phyloP scores from a whole-genome alignment of 37 sponge, comb jelly and placozoan species.

The Diacarnus erythraeanus region DNA sequence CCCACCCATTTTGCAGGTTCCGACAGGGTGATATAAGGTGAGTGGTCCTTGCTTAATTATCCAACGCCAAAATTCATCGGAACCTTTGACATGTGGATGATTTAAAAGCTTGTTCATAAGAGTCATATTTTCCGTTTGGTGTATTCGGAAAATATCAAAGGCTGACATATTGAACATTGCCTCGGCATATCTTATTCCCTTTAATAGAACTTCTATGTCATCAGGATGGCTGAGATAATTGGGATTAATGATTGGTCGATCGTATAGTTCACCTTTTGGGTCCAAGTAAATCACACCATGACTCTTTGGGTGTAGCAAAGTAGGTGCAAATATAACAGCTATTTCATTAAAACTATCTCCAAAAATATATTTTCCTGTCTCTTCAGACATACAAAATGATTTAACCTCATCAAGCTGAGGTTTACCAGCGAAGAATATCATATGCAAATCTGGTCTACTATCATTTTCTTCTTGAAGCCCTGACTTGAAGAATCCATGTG shows the following conservation, averaged over 20 bases:
- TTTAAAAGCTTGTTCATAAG: background rate
- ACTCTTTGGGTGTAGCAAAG: conserved; percentile 66
- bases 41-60: conserved; percentile 54
- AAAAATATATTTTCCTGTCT: conserved; percentile 2
- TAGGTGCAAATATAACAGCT: conserved; percentile 21
- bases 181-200: conserved; percentile 57
- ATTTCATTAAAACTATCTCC: conserved; percentile 4
- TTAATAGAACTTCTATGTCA: conserved; percentile 59
- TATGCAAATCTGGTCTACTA: conserved; percentile 46
- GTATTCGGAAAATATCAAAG: conserved; percentile 13
- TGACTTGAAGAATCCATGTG: conserved; percentile 35
- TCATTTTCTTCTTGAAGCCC: conserved; percentile 16
- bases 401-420: background rate
- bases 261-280: conserved; percentile 52
- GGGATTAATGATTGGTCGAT: conserved; percentile 62
- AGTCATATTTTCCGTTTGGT: background rate
- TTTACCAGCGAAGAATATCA: conserved; percentile 30
- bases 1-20: conserved; percentile 87
- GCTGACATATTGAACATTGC: conserved; percentile 53
- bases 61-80: conserved; percentile 73
- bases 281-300: conserved; percentile 65
- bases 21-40: conserved; percentile 64
- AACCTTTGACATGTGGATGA: conserved; percentile 12
- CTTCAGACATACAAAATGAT: background rate
- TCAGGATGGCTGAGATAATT: conserved; percentile 63